A percentile compares a stretch with the other conserved stretches of the same genome.
phyloP scores from a whole-genome alignment of 2,888 invertebrate genomes.

The Lasioglossum pauxillum region DNA sequence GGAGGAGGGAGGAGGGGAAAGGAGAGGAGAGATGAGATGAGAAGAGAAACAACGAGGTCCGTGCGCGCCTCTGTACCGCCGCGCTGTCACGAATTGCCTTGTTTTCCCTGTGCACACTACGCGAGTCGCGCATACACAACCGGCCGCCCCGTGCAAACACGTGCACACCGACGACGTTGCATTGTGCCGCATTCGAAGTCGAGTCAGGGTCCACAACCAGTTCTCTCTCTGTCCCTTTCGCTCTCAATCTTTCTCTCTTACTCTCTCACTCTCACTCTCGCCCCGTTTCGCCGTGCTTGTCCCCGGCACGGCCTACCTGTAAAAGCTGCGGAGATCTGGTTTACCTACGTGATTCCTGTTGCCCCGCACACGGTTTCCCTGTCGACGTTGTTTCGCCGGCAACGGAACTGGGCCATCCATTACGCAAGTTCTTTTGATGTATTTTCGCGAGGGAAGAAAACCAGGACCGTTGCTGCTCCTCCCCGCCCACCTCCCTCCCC shows the following conservation, averaged over 20 bases:
- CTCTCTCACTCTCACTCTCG: conserved; percentile 31
- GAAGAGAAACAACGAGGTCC: conserved; percentile 34
- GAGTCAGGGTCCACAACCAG: conserved; percentile 59
- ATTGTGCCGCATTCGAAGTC: conserved; percentile 62
- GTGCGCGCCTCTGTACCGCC: conserved; percentile 48
- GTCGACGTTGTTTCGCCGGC: conserved; percentile 16
- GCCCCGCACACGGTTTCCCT: conserved; percentile 31
- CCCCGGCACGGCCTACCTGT: conserved; percentile 53
- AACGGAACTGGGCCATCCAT: conserved; percentile 43
- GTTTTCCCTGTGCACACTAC: conserved; percentile 61
- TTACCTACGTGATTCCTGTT: conserved; percentile 61
- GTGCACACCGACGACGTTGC: conserved; percentile 45
- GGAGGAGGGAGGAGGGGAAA: not conserved
- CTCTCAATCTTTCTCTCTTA: conserved; percentile 32
- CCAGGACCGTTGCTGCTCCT: not conserved
- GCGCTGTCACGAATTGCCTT: conserved; percentile 71
- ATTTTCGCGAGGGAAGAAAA: conserved; percentile 10
- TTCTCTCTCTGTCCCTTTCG: conserved; percentile 36
- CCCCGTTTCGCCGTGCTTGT: conserved; percentile 16
- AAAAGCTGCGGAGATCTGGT: conserved; percentile 58
- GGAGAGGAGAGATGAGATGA: conserved; percentile 3
- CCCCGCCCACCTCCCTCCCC: not conserved
- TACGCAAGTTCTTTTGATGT: conserved; percentile 21
- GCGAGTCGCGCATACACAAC: conserved; percentile 26
- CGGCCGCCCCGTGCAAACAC: conserved; percentile 35